Base-by-base conservation (phyloP, 2,888 invertebrate species). In the Trachelus tabidus region DNA sequence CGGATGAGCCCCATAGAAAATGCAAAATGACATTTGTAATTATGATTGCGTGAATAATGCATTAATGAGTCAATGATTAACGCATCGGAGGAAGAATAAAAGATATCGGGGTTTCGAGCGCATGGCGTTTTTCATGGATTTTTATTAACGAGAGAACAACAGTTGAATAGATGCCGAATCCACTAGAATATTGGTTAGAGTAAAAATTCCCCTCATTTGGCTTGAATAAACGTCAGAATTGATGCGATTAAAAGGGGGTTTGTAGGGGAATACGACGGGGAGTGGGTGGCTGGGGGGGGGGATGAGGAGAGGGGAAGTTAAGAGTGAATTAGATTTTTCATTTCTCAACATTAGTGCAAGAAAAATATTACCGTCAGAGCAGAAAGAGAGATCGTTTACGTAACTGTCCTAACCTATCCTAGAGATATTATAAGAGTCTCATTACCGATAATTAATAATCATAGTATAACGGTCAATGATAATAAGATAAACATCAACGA, bases 81-180 rank as follows among this genome's bases (percentile, higher is more conserved):
- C 6, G 56, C 23, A 9, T 56, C 56, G 23, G 23, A 56, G 56
- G 56, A 56, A 23, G 56, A 56, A 23, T 56, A 56, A 56, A 56
- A 56, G 23, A 56, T 56, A 23, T 56, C 56, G 23, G 2, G 1
- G 9, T 56, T 56, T 56, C 56, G 56, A 56, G 56, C 56, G 6
- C 56, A 56, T 56, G 56, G 56, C 56, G 23, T 56, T 56, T 56
- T 85, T 83, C 81, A 83, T 85, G 85, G 83, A 84, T 89, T 86
- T 84, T 86, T 85, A 87, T 87, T 84, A 87, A 86, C 85, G 84
- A 86, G 84, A 86, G 87, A 87, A 86, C 86, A 87, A 87, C 83
- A 84, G 82, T 84, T 81, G 82, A 85, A 84, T 81, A 83, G 84
- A 85, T 85, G 82, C 85, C 83, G 76, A 82, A 86, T 81, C 77